phyloP scores from a whole-genome alignment of 2,113 vertebrate genomes.

The Sceloporus tristichus region DNA sequence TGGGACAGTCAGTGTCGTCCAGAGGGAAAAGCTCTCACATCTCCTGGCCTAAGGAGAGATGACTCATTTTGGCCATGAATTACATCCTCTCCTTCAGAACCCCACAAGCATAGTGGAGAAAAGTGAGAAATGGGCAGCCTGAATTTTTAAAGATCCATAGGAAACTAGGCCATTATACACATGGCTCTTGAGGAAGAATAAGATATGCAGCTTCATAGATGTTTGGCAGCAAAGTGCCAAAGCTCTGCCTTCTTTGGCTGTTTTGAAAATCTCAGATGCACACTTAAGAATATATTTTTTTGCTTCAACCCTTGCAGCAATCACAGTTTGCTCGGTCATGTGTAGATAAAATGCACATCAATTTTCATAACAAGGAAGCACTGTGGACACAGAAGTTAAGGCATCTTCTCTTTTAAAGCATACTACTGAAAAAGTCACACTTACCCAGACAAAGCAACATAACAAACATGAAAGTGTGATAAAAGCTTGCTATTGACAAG shows the following conservation, averaged over 20 bases:
- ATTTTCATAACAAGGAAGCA: neutral
- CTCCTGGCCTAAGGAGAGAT: too few species aligned
- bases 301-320: neutral
- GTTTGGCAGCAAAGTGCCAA: neutral
- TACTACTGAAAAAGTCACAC: neutral
- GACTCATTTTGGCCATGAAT: too few species aligned
- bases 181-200: neutral
- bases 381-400: neutral
- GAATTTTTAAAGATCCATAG: neutral
- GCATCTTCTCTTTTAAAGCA: neutral
- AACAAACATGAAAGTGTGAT: neutral
- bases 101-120: too few species aligned
- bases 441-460: neutral
- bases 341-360: neutral
- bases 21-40: too few species aligned
- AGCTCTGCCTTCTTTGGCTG: neutral
- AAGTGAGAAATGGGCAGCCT: too few species aligned
- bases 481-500: neutral
- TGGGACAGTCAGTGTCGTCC: too few species aligned
- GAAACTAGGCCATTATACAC: neutral
- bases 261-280: constrained; percentile 37
- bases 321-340: neutral
- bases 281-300: neutral
- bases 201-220: neutral
- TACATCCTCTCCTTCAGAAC: neutral